phyloP scores from a whole-genome alignment of 2,888 invertebrate genomes.

The Cataglyphis altisquamis region DNA sequence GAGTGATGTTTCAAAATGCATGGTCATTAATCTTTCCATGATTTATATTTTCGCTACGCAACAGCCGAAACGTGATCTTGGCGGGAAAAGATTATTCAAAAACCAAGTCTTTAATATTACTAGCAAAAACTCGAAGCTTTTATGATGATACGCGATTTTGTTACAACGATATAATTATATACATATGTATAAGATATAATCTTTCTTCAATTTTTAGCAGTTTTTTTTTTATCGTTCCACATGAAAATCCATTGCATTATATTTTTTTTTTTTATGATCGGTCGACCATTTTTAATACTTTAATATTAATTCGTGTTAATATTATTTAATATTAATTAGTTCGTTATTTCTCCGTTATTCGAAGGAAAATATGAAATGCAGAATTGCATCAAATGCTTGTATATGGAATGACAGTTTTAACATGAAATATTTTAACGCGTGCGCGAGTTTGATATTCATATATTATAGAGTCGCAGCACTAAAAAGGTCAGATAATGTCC shows the following conservation, averaged over 20 bases:
- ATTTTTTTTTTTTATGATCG: constrained; percentile 1
- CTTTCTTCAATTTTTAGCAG: background rate
- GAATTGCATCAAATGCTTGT: constrained; percentile 1
- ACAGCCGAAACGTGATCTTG: background rate
- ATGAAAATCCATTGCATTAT: background rate
- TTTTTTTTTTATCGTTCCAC: background rate
- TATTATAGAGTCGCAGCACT: background rate
- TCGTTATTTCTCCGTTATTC: background rate
- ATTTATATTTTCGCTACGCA: background rate
- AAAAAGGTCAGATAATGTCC: background rate
- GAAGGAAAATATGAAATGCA: background rate
- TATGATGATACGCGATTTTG: background rate
- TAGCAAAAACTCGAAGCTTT: background rate
- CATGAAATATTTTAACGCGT: background rate
- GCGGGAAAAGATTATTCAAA: background rate
- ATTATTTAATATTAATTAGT: background rate
- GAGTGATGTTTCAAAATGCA: background rate
- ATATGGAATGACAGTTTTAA: background rate
- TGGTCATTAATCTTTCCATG: background rate
- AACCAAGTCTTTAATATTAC: background rate
- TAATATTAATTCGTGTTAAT: background rate
- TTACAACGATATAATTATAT: constrained; percentile 9
- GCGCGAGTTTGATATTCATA: background rate
- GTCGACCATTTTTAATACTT: background rate
- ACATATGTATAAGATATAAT: background rate